Base-by-base conservation (phyloP, 2,888 invertebrate genomes). In the Drosophila algonquin region DNA sequence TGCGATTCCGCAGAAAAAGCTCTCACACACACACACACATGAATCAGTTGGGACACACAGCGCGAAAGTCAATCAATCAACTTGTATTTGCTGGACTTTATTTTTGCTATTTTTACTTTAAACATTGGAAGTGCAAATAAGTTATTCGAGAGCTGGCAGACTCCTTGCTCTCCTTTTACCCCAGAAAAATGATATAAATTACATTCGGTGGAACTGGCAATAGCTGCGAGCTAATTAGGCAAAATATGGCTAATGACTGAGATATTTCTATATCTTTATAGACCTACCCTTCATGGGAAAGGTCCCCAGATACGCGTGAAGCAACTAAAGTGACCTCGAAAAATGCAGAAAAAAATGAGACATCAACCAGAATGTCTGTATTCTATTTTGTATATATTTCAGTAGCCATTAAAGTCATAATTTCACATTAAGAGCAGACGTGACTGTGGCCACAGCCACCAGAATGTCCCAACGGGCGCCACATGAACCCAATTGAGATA, bases 341-440 rank as follows among this genome's bases (percentile, higher is more conserved):
- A 56, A 62, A 44, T 51, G 53, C 14, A 54, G 18, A 59, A 50
- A 35, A 73, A 67, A 53, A 50, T 59, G n/a, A 8, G 7, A 30
- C 30, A 30, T 30, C 30, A 8, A 30, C 8, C 30, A 8, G 30
- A 53, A 67, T 60, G 61, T 18, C 32, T 32, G 35, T 47, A 18
- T 45, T 45, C 5, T 21, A 47, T 46, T 76, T 68, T 72, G 65
- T 58, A 73, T 68, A 62, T 57, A 71, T 87, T 75, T 73, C 63
- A 69, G 67, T 63, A 64, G 69, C 68, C 87, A 86, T 86, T 86
- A 86, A 79, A 86, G 80, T 67, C 78, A 85, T 85, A 86, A 83
- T 88, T 85, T 81, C 78, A 76, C 87, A 86, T 86, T 86, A 86
- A 86, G 64, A 67, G 62, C 87, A 80, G 87, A 87, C 88, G 88